These are phyloP conservation scores for Dendroctonus ponderosae DNA, from an alignment of 1,140 invertebrate genomes.

Conservation along the genomic window DNA sequence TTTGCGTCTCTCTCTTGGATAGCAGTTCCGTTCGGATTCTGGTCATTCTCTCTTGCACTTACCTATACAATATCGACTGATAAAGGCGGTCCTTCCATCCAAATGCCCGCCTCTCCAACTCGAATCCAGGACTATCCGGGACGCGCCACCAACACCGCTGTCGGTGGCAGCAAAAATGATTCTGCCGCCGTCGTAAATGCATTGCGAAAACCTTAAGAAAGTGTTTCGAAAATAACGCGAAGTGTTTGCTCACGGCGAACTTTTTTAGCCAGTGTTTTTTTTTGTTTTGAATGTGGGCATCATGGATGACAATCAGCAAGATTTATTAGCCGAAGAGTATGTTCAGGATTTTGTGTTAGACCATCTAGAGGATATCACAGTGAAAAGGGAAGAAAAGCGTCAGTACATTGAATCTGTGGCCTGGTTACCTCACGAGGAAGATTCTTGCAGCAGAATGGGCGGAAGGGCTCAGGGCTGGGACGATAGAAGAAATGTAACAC, in stretches of 20 bases:
- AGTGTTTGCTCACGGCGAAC: constrained; percentile 6
- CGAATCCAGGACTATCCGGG: constrained; percentile 28
- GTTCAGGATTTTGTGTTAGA: constrained; percentile 86
- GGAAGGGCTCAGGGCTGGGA: constrained; percentile 53
- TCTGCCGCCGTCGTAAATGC: constrained; percentile 21
- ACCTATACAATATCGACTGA: background rate
- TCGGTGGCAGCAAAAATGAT: constrained; percentile 16
- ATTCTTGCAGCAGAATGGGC: constrained; percentile 33
- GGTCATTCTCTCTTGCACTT: constrained; percentile 33
- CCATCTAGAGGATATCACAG: constrained; percentile 74
- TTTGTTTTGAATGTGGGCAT: constrained; percentile 46
- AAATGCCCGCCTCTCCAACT: constrained; percentile 12
- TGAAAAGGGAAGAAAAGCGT: constrained; percentile 66
- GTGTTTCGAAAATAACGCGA: constrained; percentile 1
- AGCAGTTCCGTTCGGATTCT: background rate
- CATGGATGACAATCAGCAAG: constrained; percentile 62
- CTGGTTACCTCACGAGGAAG: constrained; percentile 46
- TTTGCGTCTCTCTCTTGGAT: constrained; percentile 18
- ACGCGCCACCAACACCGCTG: constrained; percentile 23
- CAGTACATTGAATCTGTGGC: constrained; percentile 41
- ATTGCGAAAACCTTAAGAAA: constrained; percentile 1
- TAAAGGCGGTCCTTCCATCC: constrained; percentile 30
- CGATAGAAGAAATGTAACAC: constrained; percentile 59
- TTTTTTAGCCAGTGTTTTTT: constrained; percentile 9
- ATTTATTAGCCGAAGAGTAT: constrained; percentile 76